These are phyloP conservation scores for Trichosurus vulpecula DNA, from an alignment of 2,797 vertebrate genomes.

Conservation along the genomic window DNA sequence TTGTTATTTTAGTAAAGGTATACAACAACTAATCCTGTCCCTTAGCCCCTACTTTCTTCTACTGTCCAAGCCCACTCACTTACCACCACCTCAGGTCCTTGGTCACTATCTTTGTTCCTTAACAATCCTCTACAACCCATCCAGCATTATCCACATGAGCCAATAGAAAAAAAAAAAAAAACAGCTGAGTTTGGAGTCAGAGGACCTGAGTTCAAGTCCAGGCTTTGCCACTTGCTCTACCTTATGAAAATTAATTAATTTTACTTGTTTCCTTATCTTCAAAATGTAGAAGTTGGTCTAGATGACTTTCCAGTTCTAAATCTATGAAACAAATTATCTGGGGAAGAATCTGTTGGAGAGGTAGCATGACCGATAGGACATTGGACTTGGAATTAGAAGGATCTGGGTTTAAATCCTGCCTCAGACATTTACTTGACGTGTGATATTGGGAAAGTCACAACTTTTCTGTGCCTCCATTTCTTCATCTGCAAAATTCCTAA, in stretches of 20 bases:
- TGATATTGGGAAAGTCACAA: no score
- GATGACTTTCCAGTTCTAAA: no score
- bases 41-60: background rate
- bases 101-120: background rate
- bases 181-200: background rate
- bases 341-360: no score
- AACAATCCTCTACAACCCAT: background rate
- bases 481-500: no score
- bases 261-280: no score
- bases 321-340: no score
- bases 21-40: background rate
- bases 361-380: no score
- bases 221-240: background rate
- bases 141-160: background rate
- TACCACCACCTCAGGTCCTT: background rate
- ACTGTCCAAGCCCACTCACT: background rate
- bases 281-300: no score
- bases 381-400: no score
- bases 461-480: no score
- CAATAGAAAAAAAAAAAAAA: background rate
- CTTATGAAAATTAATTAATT: background rate
- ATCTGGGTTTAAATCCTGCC: no score
- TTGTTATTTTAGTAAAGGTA: background rate
- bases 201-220: background rate
- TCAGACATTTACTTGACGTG: no score